Conservation (phyloP, 2,797 vertebrate genomes). For the Phataginus tricuspis region DNA sequence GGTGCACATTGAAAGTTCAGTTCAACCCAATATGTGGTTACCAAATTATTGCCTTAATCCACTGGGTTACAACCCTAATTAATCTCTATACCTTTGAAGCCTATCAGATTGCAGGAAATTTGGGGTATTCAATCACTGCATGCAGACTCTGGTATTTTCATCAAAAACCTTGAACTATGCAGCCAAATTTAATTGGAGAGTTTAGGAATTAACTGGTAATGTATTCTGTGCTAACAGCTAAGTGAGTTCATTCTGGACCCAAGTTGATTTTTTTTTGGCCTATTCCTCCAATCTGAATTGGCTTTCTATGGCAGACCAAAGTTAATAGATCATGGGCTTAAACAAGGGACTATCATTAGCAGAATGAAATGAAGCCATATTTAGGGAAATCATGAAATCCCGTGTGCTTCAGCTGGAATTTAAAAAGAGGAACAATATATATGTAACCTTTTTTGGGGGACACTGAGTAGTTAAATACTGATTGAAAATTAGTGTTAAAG, state of each 20-base stretch:
- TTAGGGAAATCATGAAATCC: conserved; percentile 33
- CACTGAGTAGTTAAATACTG: neutral
- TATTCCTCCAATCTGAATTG: neutral
- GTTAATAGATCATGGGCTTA: neutral
- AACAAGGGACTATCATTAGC: conserved; percentile 15
- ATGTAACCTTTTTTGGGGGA: neutral
- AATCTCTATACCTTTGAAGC: neutral
- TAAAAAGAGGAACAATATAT: conserved; percentile 37
- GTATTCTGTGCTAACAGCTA: conserved; percentile 46
- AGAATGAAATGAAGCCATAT: conserved; percentile 5
- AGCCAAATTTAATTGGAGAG: conserved; percentile 48
- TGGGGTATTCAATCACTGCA: neutral
- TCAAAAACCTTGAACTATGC: conserved; percentile 28
- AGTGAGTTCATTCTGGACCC: conserved; percentile 60
- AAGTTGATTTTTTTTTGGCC: conserved; percentile 10
- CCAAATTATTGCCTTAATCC: neutral
- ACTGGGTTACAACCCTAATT: neutral
- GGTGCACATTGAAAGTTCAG: neutral
- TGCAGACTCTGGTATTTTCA: conserved; percentile 40
- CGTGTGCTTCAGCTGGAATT: conserved; percentile 43
- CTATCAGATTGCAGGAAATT: conserved; percentile 5
- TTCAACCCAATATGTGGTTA: neutral
- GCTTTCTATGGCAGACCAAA: neutral
- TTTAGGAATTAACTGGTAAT: conserved; percentile 61
- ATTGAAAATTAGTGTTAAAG: conserved; percentile 40